Evolutionary conservation across 2,113 vertebrate species (phyloP).

Genomic region (Oriolus oriolus): DNA sequence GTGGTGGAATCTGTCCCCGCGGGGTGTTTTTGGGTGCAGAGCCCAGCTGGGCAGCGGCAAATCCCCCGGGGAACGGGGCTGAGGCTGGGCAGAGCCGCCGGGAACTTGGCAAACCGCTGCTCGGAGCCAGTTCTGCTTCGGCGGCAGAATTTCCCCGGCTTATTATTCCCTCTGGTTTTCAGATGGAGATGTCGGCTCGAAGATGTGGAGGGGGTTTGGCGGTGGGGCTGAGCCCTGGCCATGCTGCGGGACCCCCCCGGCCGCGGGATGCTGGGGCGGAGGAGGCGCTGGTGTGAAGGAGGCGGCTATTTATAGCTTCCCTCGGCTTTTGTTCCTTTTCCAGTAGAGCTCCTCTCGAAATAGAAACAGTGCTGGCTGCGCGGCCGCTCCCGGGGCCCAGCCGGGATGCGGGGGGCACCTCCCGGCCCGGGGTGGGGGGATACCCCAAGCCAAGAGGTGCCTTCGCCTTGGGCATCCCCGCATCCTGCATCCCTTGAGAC

Average conservation of each 20-base stretch:
- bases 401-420: neutral
- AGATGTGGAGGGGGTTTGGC: neutral
- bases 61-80: neutral
- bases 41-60: neutral
- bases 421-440: neutral
- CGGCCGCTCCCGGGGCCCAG: slow-evolving; percentile 11
- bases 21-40: neutral
- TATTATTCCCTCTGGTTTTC: neutral
- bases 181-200: neutral
- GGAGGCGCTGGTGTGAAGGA: slow-evolving; percentile 65
- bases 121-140: neutral
- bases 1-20: neutral
- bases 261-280: slow-evolving; percentile 19
- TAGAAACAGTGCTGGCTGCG: slow-evolving; percentile 64
- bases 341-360: slow-evolving; percentile 72
- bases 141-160: neutral
- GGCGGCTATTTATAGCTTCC: slow-evolving; percentile 73
- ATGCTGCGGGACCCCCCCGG: neutral
- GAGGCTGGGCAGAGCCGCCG: neutral
- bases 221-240: neutral
- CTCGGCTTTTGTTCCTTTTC: slow-evolving; percentile 78
- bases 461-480: accelerated
- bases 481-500: neutral
- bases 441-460: neutral
- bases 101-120: neutral